Evolutionary conservation across 2,113 vertebrate species (phyloP).

Genomic region (Ctenomys sociabilis): DNA sequence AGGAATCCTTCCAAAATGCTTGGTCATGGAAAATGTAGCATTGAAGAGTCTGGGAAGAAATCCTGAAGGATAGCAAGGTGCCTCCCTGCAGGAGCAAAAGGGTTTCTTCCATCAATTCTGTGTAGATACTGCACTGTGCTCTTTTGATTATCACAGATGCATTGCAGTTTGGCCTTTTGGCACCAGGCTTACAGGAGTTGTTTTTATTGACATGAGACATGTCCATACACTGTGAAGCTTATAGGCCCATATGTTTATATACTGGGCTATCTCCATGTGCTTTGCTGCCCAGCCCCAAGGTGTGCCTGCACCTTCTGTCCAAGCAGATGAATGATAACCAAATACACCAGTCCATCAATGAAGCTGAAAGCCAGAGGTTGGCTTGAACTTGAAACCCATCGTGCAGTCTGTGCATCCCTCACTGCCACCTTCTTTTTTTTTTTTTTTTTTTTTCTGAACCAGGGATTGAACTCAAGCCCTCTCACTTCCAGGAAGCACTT

Average conservation of each 20-base stretch:
- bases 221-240: fast-evolving
- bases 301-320: fast-evolving
- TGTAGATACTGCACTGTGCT: fast-evolving
- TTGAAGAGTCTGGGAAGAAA: background rate
- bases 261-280: fast-evolving
- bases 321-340: fast-evolving
- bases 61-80: background rate
- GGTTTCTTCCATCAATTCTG: fast-evolving
- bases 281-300: background rate
- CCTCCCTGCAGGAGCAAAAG: fast-evolving
- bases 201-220: background rate
- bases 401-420: background rate
- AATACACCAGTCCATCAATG: fast-evolving
- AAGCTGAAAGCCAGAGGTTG: fast-evolving
- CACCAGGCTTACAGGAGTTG: fast-evolving
- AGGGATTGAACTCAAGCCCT: too few species aligned
- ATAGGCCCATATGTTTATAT: fast-evolving
- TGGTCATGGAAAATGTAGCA: background rate
- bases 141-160: fast-evolving
- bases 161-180: background rate
- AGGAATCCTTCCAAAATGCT: background rate
- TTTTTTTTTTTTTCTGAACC: too few species aligned
- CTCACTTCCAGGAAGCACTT: too few species aligned
- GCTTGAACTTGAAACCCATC: background rate
- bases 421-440: too few species aligned